These are phyloP conservation scores for Drosophila melanica DNA, from an alignment of 1,140 invertebrate species.

Conservation along the genomic window DNA sequence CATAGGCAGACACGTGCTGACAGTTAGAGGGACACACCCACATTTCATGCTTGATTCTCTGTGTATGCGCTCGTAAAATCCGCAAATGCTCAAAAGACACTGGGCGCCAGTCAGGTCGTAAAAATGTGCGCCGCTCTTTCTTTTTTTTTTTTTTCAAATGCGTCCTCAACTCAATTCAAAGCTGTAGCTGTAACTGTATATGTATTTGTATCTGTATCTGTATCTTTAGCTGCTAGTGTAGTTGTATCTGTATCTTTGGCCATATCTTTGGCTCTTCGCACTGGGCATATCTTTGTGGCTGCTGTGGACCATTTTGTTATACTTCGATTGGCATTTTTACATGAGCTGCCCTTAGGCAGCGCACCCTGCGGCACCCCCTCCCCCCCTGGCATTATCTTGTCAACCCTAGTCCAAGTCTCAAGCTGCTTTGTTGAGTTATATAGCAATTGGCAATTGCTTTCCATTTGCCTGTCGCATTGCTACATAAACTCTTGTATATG, in stretches of 20 bases:
- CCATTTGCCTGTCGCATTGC: slow-evolving; percentile 50
- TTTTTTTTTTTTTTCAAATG: slow-evolving; percentile 19
- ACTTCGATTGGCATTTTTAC: slow-evolving; percentile 40
- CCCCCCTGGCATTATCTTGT: neutral
- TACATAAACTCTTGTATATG: slow-evolving; percentile 49
- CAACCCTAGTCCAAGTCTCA: slow-evolving; percentile 12
- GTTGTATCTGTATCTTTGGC: slow-evolving; percentile 23
- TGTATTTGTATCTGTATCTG: slow-evolving; percentile 23
- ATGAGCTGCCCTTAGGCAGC: neutral
- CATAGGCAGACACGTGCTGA: slow-evolving; percentile 16
- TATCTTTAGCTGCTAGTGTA: slow-evolving; percentile 1
- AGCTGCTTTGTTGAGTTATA: slow-evolving; percentile 59
- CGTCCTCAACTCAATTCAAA: slow-evolving; percentile 16
- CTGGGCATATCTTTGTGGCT: slow-evolving; percentile 9
- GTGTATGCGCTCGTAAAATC: slow-evolving; percentile 52
- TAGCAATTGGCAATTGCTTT: slow-evolving; percentile 68
- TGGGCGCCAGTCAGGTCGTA: slow-evolving; percentile 66
- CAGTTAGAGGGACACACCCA: slow-evolving; percentile 12
- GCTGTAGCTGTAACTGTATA: slow-evolving; percentile 23
- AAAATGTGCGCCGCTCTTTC: slow-evolving; percentile 49
- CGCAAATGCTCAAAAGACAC: slow-evolving; percentile 53
- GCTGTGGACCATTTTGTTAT: slow-evolving; percentile 27
- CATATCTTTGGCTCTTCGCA: slow-evolving; percentile 19
- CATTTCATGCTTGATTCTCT: slow-evolving; percentile 28
- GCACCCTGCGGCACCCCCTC: neutral